Percentiles rank a stretch among this genome's conserved stretches.
Evolutionary conservation across 2,888 invertebrate genomes (phyloP).

Genomic region (Macropis europaea): DNA sequence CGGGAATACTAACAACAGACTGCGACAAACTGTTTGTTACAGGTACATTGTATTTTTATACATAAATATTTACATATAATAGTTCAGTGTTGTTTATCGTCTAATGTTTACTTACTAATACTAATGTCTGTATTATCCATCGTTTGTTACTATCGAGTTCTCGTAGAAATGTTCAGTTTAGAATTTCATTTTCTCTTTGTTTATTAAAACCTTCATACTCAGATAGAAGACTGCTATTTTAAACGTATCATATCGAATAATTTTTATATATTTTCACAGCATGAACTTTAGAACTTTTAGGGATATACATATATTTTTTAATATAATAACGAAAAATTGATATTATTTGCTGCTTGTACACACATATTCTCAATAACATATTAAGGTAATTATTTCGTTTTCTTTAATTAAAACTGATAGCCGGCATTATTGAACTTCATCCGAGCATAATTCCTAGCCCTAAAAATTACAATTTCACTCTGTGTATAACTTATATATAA

Average conservation of each 20-base stretch:
- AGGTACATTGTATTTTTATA: constrained; percentile 45
- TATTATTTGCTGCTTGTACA: constrained; percentile 14
- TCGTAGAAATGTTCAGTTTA: not conserved
- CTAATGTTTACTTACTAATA: constrained; percentile 27
- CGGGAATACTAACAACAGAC: constrained; percentile 16
- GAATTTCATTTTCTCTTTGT: not conserved
- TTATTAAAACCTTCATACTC: constrained; percentile 4
- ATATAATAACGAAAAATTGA: constrained; percentile 13
- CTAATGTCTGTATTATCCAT: constrained; percentile 48
- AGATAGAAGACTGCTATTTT: constrained; percentile 20
- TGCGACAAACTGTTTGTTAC: constrained; percentile 34
- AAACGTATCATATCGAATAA: constrained; percentile 5
- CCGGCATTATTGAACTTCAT: constrained; percentile 38
- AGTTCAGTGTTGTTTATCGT: constrained; percentile 28
- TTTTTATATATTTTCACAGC: constrained; percentile 18
- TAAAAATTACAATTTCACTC: constrained; percentile 54
- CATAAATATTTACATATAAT: constrained; percentile 32
- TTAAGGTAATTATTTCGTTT: not conserved
- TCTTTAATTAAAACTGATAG: constrained; percentile 11
- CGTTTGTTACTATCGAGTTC: constrained; percentile 12
- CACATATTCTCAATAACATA: not conserved
- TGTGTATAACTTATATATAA: constrained; percentile 49
- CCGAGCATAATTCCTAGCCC: constrained; percentile 41
- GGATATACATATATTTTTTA: constrained; percentile 11
- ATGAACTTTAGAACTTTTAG: constrained; percentile 3